Conservation (phyloP, 1,140 invertebrate genomes). For the Drosophila eugracilis region DNA sequence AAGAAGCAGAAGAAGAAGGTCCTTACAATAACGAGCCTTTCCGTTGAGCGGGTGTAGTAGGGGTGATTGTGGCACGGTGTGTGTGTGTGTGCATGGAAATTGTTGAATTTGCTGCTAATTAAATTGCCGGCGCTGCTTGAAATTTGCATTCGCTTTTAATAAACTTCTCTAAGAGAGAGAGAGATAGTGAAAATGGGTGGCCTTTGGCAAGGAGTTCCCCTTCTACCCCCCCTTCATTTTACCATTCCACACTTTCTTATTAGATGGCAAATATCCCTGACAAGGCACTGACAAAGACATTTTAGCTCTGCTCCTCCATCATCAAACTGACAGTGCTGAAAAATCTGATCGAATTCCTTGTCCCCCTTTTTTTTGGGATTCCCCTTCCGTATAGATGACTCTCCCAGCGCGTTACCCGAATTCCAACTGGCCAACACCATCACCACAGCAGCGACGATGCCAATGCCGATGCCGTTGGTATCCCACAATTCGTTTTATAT, state of each 20-base stretch:
- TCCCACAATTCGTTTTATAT: constrained; percentile 54
- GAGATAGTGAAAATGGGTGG: too few relatives aligned
- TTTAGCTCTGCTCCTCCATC: constrained; percentile 16
- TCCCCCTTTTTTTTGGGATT: constrained; percentile 17
- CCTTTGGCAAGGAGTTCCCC: not conserved
- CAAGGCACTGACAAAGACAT: constrained; percentile 50
- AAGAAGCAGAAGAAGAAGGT: too few relatives aligned
- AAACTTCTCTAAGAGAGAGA: constrained; percentile 45
- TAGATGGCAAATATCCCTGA: constrained; percentile 51
- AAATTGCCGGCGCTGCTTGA: constrained; percentile 63
- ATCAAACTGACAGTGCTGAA: not conserved
- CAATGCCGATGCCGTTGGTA: too few relatives aligned
- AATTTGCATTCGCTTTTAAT: constrained; percentile 78
- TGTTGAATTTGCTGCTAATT: constrained; percentile 82
- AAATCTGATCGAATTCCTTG: constrained; percentile 6
- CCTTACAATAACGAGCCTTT: constrained; percentile 49
- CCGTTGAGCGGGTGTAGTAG: not conserved
- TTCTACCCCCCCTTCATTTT: too few relatives aligned
- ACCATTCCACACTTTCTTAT: too few relatives aligned
- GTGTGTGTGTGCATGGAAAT: constrained; percentile 63
- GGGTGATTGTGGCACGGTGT: not conserved
- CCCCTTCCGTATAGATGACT: constrained; percentile 31
- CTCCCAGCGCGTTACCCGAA: not conserved
- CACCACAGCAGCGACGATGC: too few relatives aligned
- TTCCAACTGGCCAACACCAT: constrained; percentile 16